Conservation (phyloP, 2,797 vertebrate species). For the Phoeniculus purpureus region DNA sequence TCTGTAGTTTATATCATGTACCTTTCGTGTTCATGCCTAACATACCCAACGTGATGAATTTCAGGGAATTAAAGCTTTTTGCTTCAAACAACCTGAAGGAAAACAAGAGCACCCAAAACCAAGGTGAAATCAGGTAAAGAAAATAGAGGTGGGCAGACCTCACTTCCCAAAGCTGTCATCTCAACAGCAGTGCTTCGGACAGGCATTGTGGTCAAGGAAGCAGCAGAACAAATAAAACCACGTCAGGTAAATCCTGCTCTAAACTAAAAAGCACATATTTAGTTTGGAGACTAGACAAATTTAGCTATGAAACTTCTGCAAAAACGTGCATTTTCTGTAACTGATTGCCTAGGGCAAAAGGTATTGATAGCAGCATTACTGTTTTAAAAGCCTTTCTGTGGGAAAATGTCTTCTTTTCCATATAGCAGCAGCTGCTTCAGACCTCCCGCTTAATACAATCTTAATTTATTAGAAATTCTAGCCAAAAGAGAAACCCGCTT, state of each 20-base stretch:
- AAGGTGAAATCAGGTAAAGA: neutral
- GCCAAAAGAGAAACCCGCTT: constrained; percentile 2
- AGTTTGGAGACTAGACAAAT: neutral
- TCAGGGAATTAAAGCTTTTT: neutral
- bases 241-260: neutral
- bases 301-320: neutral
- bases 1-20: neutral
- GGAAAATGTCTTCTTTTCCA: neutral
- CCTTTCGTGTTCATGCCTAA: no score
- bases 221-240: neutral
- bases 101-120: neutral
- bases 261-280: neutral
- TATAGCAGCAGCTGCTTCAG: constrained; percentile 58
- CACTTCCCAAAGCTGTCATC: no score
- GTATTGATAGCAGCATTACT: neutral
- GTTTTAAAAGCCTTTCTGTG: neutral
- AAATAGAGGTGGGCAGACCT: neutral
- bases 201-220: neutral
- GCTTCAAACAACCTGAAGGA: neutral
- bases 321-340: neutral
- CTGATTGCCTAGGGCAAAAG: neutral
- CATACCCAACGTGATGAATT: neutral
- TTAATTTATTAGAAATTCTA: constrained; percentile 51
- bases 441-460: neutral
- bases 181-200: no score